These are phyloP conservation scores for Gortyna flavago DNA, from an alignment of 2,888 invertebrate species.

Conservation along the genomic window DNA sequence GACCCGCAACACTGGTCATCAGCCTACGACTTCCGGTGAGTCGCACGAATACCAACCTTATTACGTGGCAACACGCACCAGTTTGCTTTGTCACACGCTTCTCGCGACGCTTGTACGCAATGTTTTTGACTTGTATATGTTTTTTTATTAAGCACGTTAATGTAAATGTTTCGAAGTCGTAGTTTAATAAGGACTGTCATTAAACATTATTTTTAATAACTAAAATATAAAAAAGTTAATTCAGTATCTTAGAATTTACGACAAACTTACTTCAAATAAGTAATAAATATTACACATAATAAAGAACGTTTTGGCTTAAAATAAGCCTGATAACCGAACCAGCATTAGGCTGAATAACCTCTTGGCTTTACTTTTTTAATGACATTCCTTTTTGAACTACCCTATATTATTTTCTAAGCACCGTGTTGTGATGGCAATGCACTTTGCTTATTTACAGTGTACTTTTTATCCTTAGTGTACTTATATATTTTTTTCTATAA, in stretches of 20 bases:
- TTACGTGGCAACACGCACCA: constrained; percentile 28
- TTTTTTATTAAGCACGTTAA: constrained; percentile 46
- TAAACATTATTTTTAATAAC: neutral
- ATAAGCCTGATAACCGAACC: neutral
- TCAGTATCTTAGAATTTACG: neutral
- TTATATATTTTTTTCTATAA: constrained; percentile 37
- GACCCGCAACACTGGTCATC: constrained; percentile 96
- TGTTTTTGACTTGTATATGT: constrained; percentile 48
- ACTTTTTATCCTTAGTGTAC: constrained; percentile 46
- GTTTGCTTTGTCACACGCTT: constrained; percentile 53
- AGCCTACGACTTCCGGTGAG: constrained; percentile 93
- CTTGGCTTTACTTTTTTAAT: neutral
- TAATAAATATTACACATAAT: neutral
- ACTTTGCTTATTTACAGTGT: constrained; percentile 48
- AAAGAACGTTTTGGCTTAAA: neutral
- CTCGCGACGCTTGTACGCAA: constrained; percentile 49
- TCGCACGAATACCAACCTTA: constrained; percentile 62
- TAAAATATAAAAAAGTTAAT: neutral
- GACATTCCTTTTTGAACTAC: constrained; percentile 39
- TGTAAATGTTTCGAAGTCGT: constrained; percentile 42
- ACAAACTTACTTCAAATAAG: neutral
- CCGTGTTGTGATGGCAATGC: constrained; percentile 44
- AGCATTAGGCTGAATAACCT: neutral
- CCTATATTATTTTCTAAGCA: constrained; percentile 35
- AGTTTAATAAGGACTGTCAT: constrained; percentile 34